Percentiles rank a stretch among this genome's conserved stretches.
Conservation (phyloP, 2,888 invertebrate species). For the Metallyticus violacea region DNA sequence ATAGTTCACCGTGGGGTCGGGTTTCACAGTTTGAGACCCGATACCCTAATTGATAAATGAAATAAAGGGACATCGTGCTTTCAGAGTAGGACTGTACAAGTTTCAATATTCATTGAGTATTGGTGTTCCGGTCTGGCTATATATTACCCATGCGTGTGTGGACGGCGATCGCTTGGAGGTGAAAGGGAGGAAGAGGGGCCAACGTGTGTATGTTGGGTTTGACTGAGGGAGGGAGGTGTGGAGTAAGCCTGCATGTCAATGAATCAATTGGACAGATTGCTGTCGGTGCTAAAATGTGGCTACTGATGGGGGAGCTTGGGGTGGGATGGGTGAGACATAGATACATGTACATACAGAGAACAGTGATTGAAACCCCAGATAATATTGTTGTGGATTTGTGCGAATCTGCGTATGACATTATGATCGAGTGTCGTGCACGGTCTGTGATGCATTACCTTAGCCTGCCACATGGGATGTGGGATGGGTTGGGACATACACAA, state of each 20-base stretch:
- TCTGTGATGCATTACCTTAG: conserved; percentile 19
- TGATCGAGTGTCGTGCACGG: conserved; percentile 17
- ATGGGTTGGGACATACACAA: not conserved
- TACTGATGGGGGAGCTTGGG: not conserved
- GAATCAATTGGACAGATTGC: conserved; percentile 31
- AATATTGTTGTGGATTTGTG: conserved; percentile 28
- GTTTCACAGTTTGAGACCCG: no score
- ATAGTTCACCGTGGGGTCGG: no score
- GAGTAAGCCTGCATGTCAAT: conserved; percentile 23
- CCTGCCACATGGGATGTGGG: not conserved
- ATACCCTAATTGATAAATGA: not conserved
- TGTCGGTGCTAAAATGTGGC: conserved; percentile 29
- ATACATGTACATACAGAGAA: conserved; percentile 1
- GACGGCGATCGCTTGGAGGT: not conserved
- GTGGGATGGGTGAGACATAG: not conserved
- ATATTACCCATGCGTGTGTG: not conserved
- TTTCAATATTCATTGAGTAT: conserved; percentile 19
- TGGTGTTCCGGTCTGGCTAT: conserved; percentile 7
- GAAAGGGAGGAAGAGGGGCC: not conserved
- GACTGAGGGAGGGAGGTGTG: not conserved
- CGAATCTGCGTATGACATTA: conserved; percentile 27
- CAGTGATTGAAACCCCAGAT: conserved; percentile 29
- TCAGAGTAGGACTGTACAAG: not conserved
- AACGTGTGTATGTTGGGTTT: conserved; percentile 4
- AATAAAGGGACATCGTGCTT: not conserved